Evolutionary conservation across 2,888 invertebrate genomes (phyloP).

Genomic region (Apamea crenata): DNA sequence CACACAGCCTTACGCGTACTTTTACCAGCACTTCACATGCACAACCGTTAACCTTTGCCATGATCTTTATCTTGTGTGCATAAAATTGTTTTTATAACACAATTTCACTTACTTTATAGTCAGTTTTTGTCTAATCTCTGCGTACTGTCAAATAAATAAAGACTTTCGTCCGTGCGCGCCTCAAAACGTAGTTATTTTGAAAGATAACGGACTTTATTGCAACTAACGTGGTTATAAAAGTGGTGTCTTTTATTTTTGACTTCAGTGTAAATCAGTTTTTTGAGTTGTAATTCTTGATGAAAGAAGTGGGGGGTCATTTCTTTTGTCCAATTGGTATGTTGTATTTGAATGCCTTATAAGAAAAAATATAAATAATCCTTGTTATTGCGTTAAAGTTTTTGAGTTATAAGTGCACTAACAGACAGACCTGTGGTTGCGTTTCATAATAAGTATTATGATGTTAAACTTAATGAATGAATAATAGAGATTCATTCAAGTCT

Average conservation of each 20-base stretch:
- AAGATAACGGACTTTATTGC: conserved; percentile 27
- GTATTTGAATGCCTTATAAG: background rate
- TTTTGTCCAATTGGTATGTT: conserved; percentile 42
- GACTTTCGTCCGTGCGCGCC: conserved; percentile 42
- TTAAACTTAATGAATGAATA: no score
- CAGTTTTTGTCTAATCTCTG: conserved; percentile 54
- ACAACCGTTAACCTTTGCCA: conserved; percentile 66
- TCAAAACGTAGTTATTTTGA: conserved; percentile 39
- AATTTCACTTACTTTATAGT: conserved; percentile 63
- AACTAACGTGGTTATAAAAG: conserved; percentile 40
- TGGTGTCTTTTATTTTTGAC: conserved; percentile 32
- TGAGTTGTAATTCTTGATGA: conserved; percentile 38
- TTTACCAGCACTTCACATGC: conserved; percentile 60
- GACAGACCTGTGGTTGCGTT: background rate
- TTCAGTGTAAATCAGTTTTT: conserved; percentile 37
- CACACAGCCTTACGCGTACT: conserved; percentile 51
- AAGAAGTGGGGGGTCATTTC: conserved; percentile 12
- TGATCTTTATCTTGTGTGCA: conserved; percentile 63
- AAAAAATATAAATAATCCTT: background rate
- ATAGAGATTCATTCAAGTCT: background rate
- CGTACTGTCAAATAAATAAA: conserved; percentile 55
- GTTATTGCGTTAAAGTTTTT: no score
- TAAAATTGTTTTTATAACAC: conserved; percentile 63
- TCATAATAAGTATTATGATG: background rate
- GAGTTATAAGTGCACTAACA: no score